Conservation (phyloP, 2,113 vertebrate genomes). For the Rhinopithecus roxellana region DNA sequence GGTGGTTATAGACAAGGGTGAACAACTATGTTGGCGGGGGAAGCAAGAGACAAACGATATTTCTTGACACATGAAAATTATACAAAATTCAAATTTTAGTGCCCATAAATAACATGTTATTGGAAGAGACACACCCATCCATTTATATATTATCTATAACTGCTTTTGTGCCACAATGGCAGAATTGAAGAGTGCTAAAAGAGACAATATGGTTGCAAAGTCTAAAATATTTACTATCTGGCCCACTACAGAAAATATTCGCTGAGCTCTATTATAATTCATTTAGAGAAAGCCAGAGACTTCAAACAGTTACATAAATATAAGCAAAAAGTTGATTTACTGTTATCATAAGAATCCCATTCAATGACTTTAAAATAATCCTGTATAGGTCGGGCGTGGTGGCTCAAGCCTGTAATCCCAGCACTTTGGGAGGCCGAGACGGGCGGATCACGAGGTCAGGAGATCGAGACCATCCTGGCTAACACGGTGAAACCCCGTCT, state of each 20-base stretch:
- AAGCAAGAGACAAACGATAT: not conserved
- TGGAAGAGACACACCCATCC: not conserved
- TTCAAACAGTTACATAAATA: not conserved
- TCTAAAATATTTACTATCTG: not conserved
- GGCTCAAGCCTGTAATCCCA: no score
- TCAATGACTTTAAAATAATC: slow-evolving; percentile 12
- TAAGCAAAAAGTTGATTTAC: not conserved
- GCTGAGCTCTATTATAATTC: not conserved
- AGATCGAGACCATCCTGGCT: no score
- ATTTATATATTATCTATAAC: not conserved
- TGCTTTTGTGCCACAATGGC: not conserved
- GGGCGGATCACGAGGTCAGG: no score
- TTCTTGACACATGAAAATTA: not conserved
- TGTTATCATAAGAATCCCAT: not conserved
- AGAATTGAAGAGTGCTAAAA: not conserved
- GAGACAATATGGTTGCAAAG: not conserved
- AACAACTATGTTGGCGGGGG: not conserved
- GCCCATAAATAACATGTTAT: not conserved
- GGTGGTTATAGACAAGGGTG: not conserved
- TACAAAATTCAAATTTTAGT: not conserved
- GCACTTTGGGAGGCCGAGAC: no score
- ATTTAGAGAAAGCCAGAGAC: not conserved
- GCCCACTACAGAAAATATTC: not conserved
- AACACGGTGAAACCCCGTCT: no score
- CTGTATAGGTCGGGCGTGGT: not conserved